Evolutionary conservation across 2,113 vertebrate genomes (phyloP).

Genomic region (Orientallactaga bullata): DNA sequence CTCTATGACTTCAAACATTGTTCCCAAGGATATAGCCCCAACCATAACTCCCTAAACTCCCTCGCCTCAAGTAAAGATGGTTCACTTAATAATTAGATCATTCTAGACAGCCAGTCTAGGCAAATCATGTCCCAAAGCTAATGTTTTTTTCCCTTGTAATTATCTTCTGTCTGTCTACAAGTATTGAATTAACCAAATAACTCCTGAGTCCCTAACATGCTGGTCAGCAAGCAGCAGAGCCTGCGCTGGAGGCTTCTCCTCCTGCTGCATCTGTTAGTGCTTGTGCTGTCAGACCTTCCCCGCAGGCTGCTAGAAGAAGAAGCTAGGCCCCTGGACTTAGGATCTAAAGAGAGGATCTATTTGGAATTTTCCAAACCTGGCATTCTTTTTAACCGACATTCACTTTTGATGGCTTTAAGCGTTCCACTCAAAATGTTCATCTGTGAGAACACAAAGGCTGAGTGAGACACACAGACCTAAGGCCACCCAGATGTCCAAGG

Average conservation of each 20-base stretch:
- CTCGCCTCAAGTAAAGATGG: conserved; percentile 55
- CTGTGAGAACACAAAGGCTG: not conserved
- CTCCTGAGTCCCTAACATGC: not conserved
- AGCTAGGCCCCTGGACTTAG: not conserved
- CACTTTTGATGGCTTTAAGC: not conserved
- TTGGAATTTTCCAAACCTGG: not conserved
- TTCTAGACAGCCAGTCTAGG: conserved; percentile 60
- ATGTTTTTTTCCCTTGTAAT: conserved; percentile 68
- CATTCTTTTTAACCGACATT: not conserved
- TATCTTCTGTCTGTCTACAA: conserved; percentile 60
- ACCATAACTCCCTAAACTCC: conserved; percentile 36
- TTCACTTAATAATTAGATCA: conserved; percentile 66
- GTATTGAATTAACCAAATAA: conserved; percentile 60
- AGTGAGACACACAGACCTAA: not conserved
- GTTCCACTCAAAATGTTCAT: conserved; percentile 3
- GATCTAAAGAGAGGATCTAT: not conserved
- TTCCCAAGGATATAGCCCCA: not conserved
- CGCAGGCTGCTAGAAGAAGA: not conserved
- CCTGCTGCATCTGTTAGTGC: not conserved
- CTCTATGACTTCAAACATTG: conserved; percentile 50
- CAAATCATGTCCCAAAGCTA: conserved; percentile 71
- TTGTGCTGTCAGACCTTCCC: not conserved
- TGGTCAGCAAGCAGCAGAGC: not conserved
- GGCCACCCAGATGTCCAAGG: not conserved
- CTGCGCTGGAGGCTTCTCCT: not conserved